These are phyloP conservation scores for Eptatretus atami DNA, from an alignment of 2,797 vertebrate genomes.

Conservation along the genomic window DNA sequence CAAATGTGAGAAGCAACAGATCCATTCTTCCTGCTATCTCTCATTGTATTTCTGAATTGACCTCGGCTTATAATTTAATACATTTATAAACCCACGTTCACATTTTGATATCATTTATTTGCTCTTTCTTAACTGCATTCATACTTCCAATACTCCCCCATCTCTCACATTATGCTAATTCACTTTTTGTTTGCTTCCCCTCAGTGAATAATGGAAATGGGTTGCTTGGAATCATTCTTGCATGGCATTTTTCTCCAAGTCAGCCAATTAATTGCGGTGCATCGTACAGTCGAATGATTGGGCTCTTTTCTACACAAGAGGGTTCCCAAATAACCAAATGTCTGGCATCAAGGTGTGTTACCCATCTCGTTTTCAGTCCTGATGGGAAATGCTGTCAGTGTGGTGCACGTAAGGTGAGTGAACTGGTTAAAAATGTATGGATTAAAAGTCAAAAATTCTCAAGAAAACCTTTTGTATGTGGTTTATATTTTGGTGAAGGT, in stretches of 20 bases:
- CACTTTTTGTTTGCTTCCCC: background rate
- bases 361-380: conserved; percentile 44
- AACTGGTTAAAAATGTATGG: background rate
- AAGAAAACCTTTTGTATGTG: too few relatives aligned
- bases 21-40: too few relatives aligned
- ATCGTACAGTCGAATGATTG: conserved; percentile 41
- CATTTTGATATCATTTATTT: too few relatives aligned
- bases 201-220: conserved; percentile 33
- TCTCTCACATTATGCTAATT: too few relatives aligned
- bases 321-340: conserved; percentile 32
- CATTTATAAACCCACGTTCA: too few relatives aligned
- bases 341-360: conserved; percentile 36
- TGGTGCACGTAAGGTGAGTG: conserved; percentile 41
- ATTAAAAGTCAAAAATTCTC: too few relatives aligned
- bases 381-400: conserved; percentile 37
- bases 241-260: conserved; percentile 38
- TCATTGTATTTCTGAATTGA: too few relatives aligned
- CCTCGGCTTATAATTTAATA: too few relatives aligned
- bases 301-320: conserved; percentile 37
- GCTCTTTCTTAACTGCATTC: too few relatives aligned
- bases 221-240: conserved; percentile 54
- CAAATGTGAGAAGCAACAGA: conserved; percentile 19
- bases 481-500: too few relatives aligned
- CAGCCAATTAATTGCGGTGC: conserved; percentile 45
- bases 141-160: too few relatives aligned